Evolutionary conservation across 2,113 vertebrate genomes (phyloP).

Genomic region (rat (Rattus norvegicus)): GRCr8 NC_086020.1:7095501-7096000

Average conservation of each 20-base stretch:
- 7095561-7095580: constrained; percentile 37
- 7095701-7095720: not conserved
- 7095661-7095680: not conserved
- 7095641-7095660: not conserved
- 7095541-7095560: not conserved
- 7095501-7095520: constrained; percentile 13
- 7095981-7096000: constrained; percentile 63
- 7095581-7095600: constrained; percentile 14
- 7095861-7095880: not conserved
- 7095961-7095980: constrained; percentile 42
- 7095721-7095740: not conserved
- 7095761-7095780: constrained; percentile 39
- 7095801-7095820: constrained; percentile 51
- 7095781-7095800: constrained; percentile 41
- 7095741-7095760: not conserved
- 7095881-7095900: constrained; percentile 21
- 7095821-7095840: constrained; percentile 48
- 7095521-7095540: constrained; percentile 26
- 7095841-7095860: constrained; percentile 15
- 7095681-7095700: not conserved
- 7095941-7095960: constrained; percentile 4
- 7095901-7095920: constrained; percentile 1
- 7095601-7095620: not conserved
- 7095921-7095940: constrained; percentile 53
- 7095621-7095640: constrained; percentile 30